phyloP scores from a whole-genome alignment of 2,888 invertebrate species.

The Lobophora halterata region DNA sequence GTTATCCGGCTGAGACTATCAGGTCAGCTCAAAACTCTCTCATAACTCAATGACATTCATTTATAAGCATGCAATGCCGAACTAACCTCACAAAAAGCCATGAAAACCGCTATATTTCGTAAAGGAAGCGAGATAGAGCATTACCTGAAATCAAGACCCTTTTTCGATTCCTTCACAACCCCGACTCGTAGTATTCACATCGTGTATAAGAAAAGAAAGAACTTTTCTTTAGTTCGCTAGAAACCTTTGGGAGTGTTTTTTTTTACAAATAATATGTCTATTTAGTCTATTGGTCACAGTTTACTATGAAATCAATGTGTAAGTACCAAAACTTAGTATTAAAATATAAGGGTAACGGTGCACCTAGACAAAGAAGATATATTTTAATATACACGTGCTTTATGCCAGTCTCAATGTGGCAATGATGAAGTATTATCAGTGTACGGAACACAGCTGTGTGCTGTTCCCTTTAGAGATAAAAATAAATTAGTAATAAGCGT shows the following conservation, averaged over 20 bases:
- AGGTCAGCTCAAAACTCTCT: no score
- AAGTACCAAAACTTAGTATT: conserved; percentile 55
- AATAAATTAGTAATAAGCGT: conserved; percentile 44
- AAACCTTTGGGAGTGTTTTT: conserved; percentile 19
- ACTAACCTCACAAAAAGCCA: no score
- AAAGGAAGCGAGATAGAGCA: no score
- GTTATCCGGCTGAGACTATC: no score
- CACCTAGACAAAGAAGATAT: conserved; percentile 58
- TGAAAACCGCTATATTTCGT: no score
- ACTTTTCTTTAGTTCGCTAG: conserved; percentile 4
- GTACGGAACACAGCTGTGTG: conserved; percentile 29
- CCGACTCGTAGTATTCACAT: neutral
- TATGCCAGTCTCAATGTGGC: conserved; percentile 55
- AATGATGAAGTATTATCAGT: conserved; percentile 46
- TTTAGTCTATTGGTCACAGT: conserved; percentile 26
- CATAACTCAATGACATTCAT: no score
- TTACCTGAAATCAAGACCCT: conserved; percentile 3
- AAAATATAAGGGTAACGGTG: conserved; percentile 53
- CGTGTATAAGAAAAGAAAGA: neutral
- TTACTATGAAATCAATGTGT: conserved; percentile 34
- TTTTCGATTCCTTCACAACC: conserved; percentile 4
- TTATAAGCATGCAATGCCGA: no score
- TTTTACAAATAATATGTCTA: conserved; percentile 14
- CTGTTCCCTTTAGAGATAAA: conserved; percentile 33
- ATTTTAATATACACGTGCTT: conserved; percentile 67